These are phyloP conservation scores for Dendrocopos noguchii DNA, from an alignment of 2,113 vertebrate genomes.

Conservation along the genomic window DNA sequence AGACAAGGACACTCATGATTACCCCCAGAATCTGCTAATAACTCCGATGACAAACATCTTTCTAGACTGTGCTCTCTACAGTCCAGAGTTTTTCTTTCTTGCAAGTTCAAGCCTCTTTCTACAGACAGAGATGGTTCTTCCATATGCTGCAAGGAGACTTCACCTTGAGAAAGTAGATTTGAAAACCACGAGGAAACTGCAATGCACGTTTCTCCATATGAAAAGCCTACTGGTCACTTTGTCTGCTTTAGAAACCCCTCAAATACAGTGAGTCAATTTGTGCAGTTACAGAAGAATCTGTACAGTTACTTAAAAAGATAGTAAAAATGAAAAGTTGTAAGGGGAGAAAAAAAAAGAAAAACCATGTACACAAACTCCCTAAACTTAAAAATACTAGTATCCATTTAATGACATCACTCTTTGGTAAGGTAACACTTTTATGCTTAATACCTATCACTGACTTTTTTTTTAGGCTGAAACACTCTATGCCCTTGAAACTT, in stretches of 20 bases:
- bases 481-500: not conserved
- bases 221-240: not conserved
- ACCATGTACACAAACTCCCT: not conserved
- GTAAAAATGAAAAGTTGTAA: not conserved
- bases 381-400: not conserved
- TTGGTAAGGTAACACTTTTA: not conserved
- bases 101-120: not conserved
- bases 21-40: not conserved
- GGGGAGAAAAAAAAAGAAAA: not conserved
- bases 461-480: not conserved
- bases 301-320: not conserved
- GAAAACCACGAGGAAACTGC: not conserved
- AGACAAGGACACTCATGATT: not conserved
- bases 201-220: not conserved
- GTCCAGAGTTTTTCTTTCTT: not conserved
- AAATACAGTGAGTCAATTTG: not conserved
- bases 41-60: not conserved
- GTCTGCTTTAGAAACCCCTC: not conserved
- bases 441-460: not conserved
- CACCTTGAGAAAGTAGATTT: not conserved
- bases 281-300: not conserved
- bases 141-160: not conserved
- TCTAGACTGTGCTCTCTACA: not conserved
- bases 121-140: not conserved
- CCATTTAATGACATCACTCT: not conserved